Conservation (phyloP, 1,140 invertebrate genomes). For the Apocrypta bakeri region DNA sequence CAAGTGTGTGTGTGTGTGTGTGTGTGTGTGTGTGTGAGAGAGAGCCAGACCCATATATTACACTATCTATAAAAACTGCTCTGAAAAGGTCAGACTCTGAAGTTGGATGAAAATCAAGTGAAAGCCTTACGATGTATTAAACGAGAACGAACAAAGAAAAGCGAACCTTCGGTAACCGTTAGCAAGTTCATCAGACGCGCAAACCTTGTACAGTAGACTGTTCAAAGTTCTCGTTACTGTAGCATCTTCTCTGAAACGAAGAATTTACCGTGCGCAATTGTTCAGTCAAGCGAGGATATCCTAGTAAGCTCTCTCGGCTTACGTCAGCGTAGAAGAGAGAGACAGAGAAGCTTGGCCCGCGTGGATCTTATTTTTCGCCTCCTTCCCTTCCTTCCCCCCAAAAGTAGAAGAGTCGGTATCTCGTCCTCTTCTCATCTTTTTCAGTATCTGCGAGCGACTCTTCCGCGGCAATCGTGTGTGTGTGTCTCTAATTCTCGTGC, state of each 20-base stretch:
- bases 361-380: slow-evolving; percentile 42
- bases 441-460: not conserved
- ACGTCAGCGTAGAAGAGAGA: slow-evolving; percentile 11
- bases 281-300: not conserved
- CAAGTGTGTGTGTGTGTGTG: no score
- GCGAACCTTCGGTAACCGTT: not conserved
- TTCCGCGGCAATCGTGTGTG: not conserved
- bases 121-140: not conserved
- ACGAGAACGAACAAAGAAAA: not conserved
- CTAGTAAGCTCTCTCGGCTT: slow-evolving; percentile 1
- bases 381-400: not conserved
- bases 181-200: not conserved
- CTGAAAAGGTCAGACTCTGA: not conserved
- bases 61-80: no score
- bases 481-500: not conserved
- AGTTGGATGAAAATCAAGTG: not conserved
- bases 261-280: not conserved
- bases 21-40: no score
- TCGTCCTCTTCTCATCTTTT: not conserved
- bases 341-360: slow-evolving; percentile 22
- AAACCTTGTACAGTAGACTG: not conserved
- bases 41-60: not conserved
- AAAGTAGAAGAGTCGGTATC: not conserved
- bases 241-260: not conserved
- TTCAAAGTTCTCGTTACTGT: no score